Evolutionary conservation across 2,888 invertebrate genomes (phyloP), one percentile per base, ranked within the genome.

Genomic region (Dynastes maya): DNA sequence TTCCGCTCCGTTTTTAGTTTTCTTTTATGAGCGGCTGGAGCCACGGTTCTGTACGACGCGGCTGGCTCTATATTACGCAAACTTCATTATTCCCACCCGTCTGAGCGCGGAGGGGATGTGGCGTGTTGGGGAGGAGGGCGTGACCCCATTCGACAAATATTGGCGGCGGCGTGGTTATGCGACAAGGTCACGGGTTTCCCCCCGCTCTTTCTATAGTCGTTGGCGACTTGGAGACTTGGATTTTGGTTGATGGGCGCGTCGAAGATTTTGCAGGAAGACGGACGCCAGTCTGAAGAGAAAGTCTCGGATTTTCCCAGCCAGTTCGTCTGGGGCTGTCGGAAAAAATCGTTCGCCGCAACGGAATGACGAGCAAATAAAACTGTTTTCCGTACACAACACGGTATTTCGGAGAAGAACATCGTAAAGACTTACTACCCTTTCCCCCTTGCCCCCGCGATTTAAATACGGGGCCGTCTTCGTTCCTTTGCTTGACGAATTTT

Each of bases 1-100:
- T 53, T 53, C 55, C 61, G 40, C 49, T 74, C 72, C 61, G 49
- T 74, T 61, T 74, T 61, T 74, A 74, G 72, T 74, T 74, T 61
- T 40, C 72, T 74, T 74, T 74, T 74, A 74, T 61, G 72, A 61
- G 45, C 72, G 72, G 49, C 72, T 74, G 72, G 72, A 74, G 72
- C 72, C 72, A 45, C 40, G 40, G 61, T 11, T 71, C 71, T 74
- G 61, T 61, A 55, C 61, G 71, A 9, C 55, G 40, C 63, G 29
- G 11, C 45, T 29, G 29, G 63, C 72, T 55, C 45, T 27, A 74
- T 13, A 74, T 74, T 74, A 74, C 72, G 72, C 58, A 74, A 74
- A 74, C 72, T 74, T 74, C 72, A 74, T 74, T 74, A 74, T 74
- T 22, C 55, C 55, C 55, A 22, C 55, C 22, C 27, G 45, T 45